Conservation (phyloP, 2,888 invertebrate species). For the Drosophila crucigera region DNA sequence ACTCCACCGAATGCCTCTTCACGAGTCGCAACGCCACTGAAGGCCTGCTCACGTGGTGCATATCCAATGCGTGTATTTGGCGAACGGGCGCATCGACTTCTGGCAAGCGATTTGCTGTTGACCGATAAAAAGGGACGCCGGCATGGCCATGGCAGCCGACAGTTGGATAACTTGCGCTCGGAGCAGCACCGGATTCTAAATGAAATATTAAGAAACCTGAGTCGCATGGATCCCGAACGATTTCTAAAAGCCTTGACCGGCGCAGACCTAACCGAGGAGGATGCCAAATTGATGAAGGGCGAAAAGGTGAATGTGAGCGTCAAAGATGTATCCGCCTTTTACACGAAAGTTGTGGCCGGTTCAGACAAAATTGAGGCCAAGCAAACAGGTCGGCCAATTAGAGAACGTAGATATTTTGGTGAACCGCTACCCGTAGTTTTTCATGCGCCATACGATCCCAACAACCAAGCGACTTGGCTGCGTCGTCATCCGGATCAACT, state of each 20-base stretch:
- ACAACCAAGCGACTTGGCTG: constrained; percentile 12
- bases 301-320: rapidly evolving
- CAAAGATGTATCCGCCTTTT: constrained; percentile 10
- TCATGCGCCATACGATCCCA: constrained; percentile 18
- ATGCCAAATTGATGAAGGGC: not conserved
- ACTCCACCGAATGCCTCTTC: not conserved
- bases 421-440: constrained; percentile 4
- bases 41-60: not conserved
- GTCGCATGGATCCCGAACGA: not conserved
- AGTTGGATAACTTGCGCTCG: constrained; percentile 5
- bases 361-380: not conserved
- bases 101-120: not conserved
- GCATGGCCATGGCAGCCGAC: constrained; percentile 18
- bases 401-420: constrained; percentile 3
- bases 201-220: constrained; percentile 1
- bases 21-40: not conserved
- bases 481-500: constrained; percentile 29
- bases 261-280: not conserved
- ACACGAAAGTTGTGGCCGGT: constrained; percentile 13
- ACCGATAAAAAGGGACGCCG: constrained; percentile 35
- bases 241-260: constrained; percentile 6
- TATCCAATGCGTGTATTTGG: not conserved
- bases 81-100: not conserved
- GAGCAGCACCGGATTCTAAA: constrained; percentile 10
- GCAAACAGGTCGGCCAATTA: not conserved